Base-by-base conservation (phyloP, 2,113 vertebrate species). In the Crotalus horridus region DNA sequence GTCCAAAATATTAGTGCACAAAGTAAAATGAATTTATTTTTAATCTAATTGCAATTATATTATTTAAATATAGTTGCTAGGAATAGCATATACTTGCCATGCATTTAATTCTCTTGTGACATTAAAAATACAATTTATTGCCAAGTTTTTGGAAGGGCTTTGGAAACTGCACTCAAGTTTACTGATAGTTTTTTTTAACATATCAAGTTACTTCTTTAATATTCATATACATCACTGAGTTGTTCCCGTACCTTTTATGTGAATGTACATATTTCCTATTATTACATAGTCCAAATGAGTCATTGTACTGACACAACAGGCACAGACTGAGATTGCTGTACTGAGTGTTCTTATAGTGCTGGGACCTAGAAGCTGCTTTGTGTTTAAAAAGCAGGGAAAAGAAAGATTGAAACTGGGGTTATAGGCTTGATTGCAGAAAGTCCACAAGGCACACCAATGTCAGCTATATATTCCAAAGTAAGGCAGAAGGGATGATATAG, bases 221-320 rank as follows among this genome's bases (percentile, higher is more conserved):
- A 39, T 43, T 91, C 74, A 91, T 85, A 43, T 81, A 43, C 56
- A 33, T 48, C 23, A 12, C 24, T 6, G 53, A 81, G 69, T 54
- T 90, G 39, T 59, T 59, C 43, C 39, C 54, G 20, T 29, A 20
- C 74, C 20, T 20, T 89, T 61, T 86, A 53, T 54, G 74, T 43
- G 12, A 56, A 93, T 51, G 55, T 23, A 89, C 74, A 85, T 29
- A 39, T 90, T 93, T 90, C 46, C 24, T 93, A 48, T 89, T 92
- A 33, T 90, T 89, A 46, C 88, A 87, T 39, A 43, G 46, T 13
- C 56, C 55, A 7, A 58, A 86, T 90, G 88, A 93, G 9, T 90
- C 56, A 87, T 33, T 26, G 15, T n/a, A 87, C 29, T 54, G 58
- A 64, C n/a, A 90, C 33, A 43, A 43, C 33, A 81, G 33, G 74